Conservation (phyloP, 37 sponge, comb jelly and placozoan genomes). For the Mnemiopsis leidyi region DNA sequence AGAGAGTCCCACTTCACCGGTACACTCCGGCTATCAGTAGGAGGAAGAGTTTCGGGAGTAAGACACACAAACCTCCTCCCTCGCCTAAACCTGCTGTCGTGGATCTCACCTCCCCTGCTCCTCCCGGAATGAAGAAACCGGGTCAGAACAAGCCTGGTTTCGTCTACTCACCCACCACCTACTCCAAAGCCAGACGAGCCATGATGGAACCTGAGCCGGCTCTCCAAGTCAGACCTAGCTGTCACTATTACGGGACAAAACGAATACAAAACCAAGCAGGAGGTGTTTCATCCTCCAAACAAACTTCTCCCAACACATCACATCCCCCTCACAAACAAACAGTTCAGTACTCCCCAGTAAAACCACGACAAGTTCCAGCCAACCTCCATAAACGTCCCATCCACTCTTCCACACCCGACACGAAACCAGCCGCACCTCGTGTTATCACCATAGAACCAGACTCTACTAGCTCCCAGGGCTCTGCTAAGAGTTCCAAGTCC, state of each 20-base stretch:
- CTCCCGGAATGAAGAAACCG: too few relatives aligned
- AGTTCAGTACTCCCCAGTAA: not conserved
- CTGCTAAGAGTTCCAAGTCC: not conserved
- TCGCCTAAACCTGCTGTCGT: too few relatives aligned
- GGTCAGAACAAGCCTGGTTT: not conserved
- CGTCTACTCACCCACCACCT: conserved; percentile 28
- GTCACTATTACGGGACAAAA: not conserved
- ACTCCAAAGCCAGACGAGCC: not conserved
- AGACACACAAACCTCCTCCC: too few relatives aligned
- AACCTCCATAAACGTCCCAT: not conserved
- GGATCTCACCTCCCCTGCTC: not conserved
- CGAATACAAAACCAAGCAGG: not conserved
- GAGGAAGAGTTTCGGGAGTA: too few relatives aligned
- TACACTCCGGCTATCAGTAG: too few relatives aligned
- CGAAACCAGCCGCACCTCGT: not conserved
- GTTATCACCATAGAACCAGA: not conserved
- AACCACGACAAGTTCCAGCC: too few relatives aligned
- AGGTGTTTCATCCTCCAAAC: not conserved
- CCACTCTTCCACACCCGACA: not conserved
- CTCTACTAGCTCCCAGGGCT: not conserved
- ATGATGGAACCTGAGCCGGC: not conserved
- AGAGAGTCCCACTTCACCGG: too few relatives aligned
- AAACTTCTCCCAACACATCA: not conserved
- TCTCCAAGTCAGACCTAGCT: not conserved
- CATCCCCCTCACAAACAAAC: not conserved